Conservation (phyloP, 1,140 invertebrate species). For the Aphis gossypii region DNA sequence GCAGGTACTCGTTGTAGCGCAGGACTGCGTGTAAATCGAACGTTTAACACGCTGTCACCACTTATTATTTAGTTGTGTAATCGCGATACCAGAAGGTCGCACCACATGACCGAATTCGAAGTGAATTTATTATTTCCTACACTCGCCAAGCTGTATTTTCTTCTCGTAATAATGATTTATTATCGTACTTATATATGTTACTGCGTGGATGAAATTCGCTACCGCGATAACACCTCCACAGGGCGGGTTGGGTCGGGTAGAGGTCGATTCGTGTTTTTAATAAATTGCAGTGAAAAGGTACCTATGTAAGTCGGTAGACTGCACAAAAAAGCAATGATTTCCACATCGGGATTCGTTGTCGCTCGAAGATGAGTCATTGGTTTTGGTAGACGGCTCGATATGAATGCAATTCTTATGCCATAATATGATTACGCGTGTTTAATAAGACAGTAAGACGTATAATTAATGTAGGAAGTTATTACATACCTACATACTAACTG, state of each 20-base stretch:
- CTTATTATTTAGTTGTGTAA: neutral
- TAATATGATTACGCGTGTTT: neutral
- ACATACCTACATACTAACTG: too few relatives aligned
- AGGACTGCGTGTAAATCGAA: neutral
- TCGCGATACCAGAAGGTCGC: neutral
- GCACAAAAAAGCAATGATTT: too few relatives aligned
- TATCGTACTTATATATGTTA: neutral
- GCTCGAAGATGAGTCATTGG: too few relatives aligned
- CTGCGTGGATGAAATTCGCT: neutral
- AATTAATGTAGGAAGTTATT: neutral
- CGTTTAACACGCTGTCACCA: neutral
- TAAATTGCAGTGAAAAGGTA: too few relatives aligned
- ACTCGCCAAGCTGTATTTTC: neutral
- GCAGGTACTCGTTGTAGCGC: neutral
- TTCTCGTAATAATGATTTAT: neutral
- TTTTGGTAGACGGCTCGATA: too few relatives aligned
- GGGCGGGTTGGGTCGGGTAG: too few relatives aligned
- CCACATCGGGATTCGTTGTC: too few relatives aligned
- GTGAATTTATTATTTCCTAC: neutral
- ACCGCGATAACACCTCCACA: neutral
- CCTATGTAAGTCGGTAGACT: too few relatives aligned
- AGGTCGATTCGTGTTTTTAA: too few relatives aligned
- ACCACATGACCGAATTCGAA: neutral
- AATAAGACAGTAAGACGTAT: neutral
- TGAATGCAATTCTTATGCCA: neutral